phyloP scores from a whole-genome alignment of 1,140 invertebrate genomes.

The Apolygus lucorum region DNA sequence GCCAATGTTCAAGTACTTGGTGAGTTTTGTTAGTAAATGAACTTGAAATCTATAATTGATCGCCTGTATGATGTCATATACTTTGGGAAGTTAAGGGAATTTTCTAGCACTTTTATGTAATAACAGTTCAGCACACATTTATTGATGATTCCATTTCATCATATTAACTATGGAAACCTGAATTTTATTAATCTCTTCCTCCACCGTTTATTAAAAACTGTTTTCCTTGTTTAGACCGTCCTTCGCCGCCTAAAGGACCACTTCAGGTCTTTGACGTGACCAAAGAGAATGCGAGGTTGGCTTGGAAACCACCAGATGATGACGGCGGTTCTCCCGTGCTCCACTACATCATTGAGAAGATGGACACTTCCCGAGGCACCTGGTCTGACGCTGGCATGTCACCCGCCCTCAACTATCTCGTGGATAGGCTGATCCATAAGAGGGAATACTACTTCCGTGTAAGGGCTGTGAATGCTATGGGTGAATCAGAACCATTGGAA shows the following conservation, averaged over 20 bases:
- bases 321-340: slow-evolving; percentile 88
- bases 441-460: slow-evolving; percentile 90
- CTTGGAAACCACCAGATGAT: slow-evolving; percentile 74
- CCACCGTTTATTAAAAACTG: background rate
- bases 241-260: slow-evolving; percentile 76
- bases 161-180: background rate
- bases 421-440: slow-evolving; percentile 76
- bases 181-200: background rate
- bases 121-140: too few relatives aligned
- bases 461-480: slow-evolving; percentile 89
- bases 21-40: slow-evolving; percentile 31
- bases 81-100: too few relatives aligned
- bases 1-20: slow-evolving; percentile 79
- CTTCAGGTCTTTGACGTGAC: slow-evolving; percentile 75
- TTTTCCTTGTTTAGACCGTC: slow-evolving; percentile 53
- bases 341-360: slow-evolving; percentile 96
- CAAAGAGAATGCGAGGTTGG: slow-evolving; percentile 77
- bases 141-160: too few relatives aligned
- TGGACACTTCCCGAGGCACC: slow-evolving; percentile 87
- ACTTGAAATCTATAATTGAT: background rate
- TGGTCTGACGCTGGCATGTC: slow-evolving; percentile 92
- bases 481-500: slow-evolving; percentile 84
- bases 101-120: too few relatives aligned
- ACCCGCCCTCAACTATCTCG: slow-evolving; percentile 69
- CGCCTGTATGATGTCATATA: background rate